Conservation (phyloP, 2,888 invertebrate species). For the Plebejus anna region DNA sequence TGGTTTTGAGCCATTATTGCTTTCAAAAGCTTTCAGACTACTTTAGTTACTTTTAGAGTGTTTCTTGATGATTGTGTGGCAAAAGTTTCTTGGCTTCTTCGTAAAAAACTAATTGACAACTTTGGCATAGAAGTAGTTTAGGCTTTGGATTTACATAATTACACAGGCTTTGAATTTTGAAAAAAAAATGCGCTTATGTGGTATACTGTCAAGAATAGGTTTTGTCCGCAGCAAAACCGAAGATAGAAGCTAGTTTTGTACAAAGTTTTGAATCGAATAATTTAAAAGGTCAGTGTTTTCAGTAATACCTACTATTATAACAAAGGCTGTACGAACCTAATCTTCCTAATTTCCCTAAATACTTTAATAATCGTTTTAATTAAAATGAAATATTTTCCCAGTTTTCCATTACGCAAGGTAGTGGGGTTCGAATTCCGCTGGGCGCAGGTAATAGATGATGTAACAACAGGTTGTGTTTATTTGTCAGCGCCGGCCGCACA, state of each 20-base stretch:
- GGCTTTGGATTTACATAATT: too few relatives aligned
- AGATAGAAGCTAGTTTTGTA: too few relatives aligned
- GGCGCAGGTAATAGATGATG: slow-evolving; percentile 48
- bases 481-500: slow-evolving; percentile 63
- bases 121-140: too few relatives aligned
- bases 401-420: slow-evolving; percentile 32
- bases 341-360: background rate
- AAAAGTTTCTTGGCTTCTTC: background rate
- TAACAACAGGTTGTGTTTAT: slow-evolving; percentile 70
- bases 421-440: slow-evolving; percentile 32
- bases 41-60: background rate
- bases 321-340: background rate
- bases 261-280: too few relatives aligned
- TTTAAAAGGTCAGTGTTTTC: too few relatives aligned
- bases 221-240: too few relatives aligned
- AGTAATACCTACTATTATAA: too few relatives aligned
- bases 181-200: too few relatives aligned
- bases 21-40: background rate
- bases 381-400: slow-evolving; percentile 9
- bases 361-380: background rate
- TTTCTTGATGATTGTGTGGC: background rate
- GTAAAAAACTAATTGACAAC: too few relatives aligned
- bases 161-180: too few relatives aligned
- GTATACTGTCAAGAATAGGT: too few relatives aligned
- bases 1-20: background rate